Evolutionary conservation across 2,113 vertebrate species (phyloP), one percentile per base, ranked within the genome.

Genomic region (Corythaixoides concolor): DNA sequence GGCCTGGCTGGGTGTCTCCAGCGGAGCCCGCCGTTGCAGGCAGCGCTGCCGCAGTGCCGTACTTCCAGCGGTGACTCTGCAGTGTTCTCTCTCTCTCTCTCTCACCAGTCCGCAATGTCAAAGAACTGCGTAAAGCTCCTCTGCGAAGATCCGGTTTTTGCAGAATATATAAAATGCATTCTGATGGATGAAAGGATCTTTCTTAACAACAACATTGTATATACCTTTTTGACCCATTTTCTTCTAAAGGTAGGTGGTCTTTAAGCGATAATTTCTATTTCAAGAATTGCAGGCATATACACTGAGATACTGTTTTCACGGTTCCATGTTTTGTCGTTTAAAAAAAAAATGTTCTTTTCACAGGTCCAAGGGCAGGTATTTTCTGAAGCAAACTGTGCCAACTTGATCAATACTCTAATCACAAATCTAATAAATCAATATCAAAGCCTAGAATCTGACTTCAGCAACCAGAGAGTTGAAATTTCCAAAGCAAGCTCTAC

Each of bases 81-180:
- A n/a, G 41, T 84, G 33, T 84, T 83, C 80, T 87, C 60, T 81
- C 64, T 83, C 80, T 87, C 60, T 81, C 64, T 93, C 83, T 56
- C 67, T 69, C 64, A 88, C 50, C 94, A 99, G 99, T 99, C 99
- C 12, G 93, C 98, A 0, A 98, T 99, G 98, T 99, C 99, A 27
- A 99, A 99, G 97, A 99, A 99, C 35, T 99, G 99, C 33, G 98
- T 99, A 93, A 99, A 99, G 97, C 98, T 99, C 88, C 98, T 99
- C 89, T 99, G 99, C 75, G 99, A 99, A 96, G 99, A 99, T 88
- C 99, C 99, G 0, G 99, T 99, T 70, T 99, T 99, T 95, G 99
- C 99, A 87, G 99, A 99, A 96, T 99, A 99, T 95, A 99, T 99
- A 94, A 99, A 99, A 93, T 99, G 99, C 77, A 99, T 99, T 97